Conservation (phyloP, 92 coral and sea anemone species). For the Palythoa grandis region DNA sequence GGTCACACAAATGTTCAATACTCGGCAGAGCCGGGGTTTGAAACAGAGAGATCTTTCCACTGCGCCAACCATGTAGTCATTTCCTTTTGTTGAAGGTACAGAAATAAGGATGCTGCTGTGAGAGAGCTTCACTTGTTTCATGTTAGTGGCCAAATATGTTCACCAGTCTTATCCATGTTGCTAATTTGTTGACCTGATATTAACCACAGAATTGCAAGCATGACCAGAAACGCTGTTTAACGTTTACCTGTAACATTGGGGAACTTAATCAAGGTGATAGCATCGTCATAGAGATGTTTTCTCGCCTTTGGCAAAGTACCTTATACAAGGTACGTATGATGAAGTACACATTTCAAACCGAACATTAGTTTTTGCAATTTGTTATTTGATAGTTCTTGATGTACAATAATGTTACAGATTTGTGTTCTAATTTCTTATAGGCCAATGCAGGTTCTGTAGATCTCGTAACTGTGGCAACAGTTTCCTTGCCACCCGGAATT, state of each 20-base stretch:
- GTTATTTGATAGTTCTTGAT: not conserved
- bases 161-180: not conserved
- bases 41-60: not conserved
- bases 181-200: not conserved
- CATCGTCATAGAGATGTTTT: constrained; percentile 7
- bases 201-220: constrained; percentile 24
- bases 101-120: not conserved
- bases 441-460: constrained; percentile 19
- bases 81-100: not conserved
- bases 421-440: not conserved
- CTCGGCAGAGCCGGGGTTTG: too few species aligned
- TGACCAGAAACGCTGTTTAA: constrained; percentile 8
- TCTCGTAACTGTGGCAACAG: constrained; percentile 4
- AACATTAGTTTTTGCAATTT: not conserved
- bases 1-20: not conserved
- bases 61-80: not conserved
- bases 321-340: not conserved
- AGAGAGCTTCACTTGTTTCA: not conserved
- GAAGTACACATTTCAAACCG: not conserved
- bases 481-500: constrained; percentile 7
- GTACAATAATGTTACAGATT: not conserved
- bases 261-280: not conserved
- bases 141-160: not conserved
- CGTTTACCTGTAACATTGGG: constrained; percentile 28
- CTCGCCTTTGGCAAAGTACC: constrained; percentile 38